Conservation (phyloP, 1,140 invertebrate genomes). For the Zaprionus davidi region DNA sequence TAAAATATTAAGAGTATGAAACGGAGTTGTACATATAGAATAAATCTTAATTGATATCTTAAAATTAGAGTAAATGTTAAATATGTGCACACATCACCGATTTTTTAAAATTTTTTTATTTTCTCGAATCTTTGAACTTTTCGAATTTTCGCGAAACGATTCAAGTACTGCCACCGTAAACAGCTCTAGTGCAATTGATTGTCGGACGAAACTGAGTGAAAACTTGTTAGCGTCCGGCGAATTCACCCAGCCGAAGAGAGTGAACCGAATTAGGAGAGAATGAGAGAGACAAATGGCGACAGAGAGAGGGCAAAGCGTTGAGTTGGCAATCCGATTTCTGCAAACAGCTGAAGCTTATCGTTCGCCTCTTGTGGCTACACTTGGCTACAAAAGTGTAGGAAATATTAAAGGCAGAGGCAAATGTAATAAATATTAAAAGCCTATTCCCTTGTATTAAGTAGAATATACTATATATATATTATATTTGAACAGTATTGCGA, state of each 20-base stretch:
- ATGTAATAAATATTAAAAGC: background rate
- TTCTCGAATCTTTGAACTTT: background rate
- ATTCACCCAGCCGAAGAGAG: background rate
- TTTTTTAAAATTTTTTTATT: no score
- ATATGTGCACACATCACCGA: no score
- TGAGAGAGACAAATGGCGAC: background rate
- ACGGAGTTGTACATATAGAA: no score
- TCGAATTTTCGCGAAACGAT: conserved; percentile 10
- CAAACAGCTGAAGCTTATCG: background rate
- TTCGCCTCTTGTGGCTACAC: background rate
- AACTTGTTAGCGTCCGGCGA: background rate
- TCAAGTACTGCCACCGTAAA: conserved; percentile 21
- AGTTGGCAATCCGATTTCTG: background rate
- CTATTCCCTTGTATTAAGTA: no score
- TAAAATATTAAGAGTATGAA: no score
- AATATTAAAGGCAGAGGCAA: background rate
- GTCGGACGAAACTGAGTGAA: conserved; percentile 15
- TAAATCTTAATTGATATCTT: no score
- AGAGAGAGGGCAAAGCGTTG: background rate
- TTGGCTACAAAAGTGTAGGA: background rate
- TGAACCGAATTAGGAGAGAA: background rate
- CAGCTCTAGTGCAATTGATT: conserved; percentile 43
- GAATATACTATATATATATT: no score
- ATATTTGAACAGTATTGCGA: background rate
- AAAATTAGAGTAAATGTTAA: no score